phyloP scores from a whole-genome alignment of 2,113 vertebrate genomes.

The Pangasianodon hypophthalmus region DNA sequence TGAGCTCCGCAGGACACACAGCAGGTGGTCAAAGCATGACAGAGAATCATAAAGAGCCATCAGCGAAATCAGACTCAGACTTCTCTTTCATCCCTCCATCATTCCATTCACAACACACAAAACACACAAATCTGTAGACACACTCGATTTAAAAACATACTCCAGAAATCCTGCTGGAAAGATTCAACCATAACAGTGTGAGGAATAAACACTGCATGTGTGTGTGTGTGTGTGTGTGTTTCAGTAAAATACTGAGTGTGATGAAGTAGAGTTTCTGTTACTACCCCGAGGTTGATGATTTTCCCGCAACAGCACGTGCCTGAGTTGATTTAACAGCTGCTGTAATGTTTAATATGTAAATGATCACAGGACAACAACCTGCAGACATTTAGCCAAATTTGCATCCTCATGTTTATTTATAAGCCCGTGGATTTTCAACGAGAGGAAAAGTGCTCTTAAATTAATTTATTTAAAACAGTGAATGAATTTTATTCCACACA shows the following conservation, averaged over 20 bases:
- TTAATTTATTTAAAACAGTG: background rate
- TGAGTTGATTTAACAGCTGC: background rate
- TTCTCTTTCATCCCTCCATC: constrained; percentile 2
- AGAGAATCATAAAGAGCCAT: constrained; percentile 1
- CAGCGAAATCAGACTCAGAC: background rate
- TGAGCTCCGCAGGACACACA: background rate
- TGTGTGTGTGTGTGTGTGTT: background rate
- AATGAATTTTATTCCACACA: background rate
- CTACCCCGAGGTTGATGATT: too few species aligned
- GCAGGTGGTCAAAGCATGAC: background rate
- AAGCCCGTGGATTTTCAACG: background rate
- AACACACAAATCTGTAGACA: background rate
- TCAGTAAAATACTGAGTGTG: too few species aligned
- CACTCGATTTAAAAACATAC: background rate
- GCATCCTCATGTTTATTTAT: background rate
- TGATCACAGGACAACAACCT: background rate
- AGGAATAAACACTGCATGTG: background rate
- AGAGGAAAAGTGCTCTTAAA: background rate
- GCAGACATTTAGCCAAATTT: background rate
- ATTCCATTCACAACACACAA: background rate
- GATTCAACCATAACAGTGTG: too few species aligned
- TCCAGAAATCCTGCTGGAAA: background rate
- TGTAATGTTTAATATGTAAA: background rate
- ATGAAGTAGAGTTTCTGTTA: too few species aligned
- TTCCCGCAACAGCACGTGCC: too few species aligned